Evolutionary conservation across 1,140 invertebrate genomes (phyloP).

Genomic region (Bombus pyrosoma): DNA sequence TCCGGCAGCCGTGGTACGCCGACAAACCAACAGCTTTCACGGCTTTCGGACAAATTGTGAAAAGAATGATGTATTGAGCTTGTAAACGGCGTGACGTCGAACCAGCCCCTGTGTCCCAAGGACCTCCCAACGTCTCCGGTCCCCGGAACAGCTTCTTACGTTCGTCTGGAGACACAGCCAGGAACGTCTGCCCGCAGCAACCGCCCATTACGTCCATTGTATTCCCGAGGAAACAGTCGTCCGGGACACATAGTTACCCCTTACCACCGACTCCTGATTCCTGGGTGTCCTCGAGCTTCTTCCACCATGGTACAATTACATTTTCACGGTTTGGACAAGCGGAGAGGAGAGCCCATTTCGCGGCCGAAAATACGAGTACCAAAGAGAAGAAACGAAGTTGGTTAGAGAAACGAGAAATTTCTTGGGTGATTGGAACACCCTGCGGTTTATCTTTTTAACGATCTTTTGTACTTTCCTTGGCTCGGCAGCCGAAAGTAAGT

Average conservation of each 20-base stretch:
- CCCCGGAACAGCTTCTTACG: conserved; percentile 62
- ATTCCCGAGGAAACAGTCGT: conserved; percentile 58
- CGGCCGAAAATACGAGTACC: conserved; percentile 40
- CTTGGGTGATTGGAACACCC: conserved; percentile 48
- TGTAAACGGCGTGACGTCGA: conserved; percentile 62
- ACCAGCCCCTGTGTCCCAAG: conserved; percentile 64
- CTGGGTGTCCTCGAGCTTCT: background rate
- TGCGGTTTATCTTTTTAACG: conserved; percentile 60
- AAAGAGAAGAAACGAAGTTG: background rate
- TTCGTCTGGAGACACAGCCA: conserved; percentile 59
- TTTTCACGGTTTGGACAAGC: conserved; percentile 45
- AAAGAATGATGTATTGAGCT: conserved; percentile 78
- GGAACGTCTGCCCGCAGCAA: conserved; percentile 70
- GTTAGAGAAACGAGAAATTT: conserved; percentile 33
- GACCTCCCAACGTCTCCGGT: conserved; percentile 72
- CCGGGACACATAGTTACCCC: conserved; percentile 36
- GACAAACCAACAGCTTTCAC: conserved; percentile 75
- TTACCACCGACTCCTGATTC: background rate
- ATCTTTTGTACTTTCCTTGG: conserved; percentile 45
- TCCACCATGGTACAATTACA: conserved; percentile 58
- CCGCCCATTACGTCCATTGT: conserved; percentile 71
- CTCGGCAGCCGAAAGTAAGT: conserved; percentile 17
- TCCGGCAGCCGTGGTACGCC: conserved; percentile 19
- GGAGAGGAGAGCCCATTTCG: conserved; percentile 23
- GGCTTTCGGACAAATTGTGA: conserved; percentile 76